These are phyloP conservation scores for Parnassius mnemosyne DNA, from an alignment of 2,888 invertebrate genomes.

Conservation along the genomic window DNA sequence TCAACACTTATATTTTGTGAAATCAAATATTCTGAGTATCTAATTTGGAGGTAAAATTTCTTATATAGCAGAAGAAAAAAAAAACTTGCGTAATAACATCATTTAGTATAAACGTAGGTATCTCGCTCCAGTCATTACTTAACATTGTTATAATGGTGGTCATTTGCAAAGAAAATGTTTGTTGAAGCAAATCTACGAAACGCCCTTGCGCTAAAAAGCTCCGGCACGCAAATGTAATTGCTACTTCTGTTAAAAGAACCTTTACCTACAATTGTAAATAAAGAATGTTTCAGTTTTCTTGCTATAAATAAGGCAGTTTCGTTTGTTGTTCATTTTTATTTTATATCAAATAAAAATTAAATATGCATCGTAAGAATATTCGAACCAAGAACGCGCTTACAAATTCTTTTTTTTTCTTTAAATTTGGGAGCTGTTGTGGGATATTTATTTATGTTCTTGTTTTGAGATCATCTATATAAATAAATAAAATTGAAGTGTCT, in stretches of 20 bases:
- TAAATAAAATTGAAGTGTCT: no score
- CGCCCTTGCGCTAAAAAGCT: constrained; percentile 1
- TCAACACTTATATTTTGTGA: no score
- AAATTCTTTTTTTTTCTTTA: no score
- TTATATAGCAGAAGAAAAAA: no score
- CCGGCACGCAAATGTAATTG: neutral
- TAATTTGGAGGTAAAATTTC: no score
- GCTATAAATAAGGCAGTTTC: neutral
- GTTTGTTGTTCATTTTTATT: neutral
- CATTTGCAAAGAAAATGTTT: constrained; percentile 22
- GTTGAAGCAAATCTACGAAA: constrained; percentile 16
- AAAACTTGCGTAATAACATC: neutral
- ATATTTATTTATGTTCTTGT: no score
- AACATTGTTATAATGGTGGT: constrained; percentile 22
- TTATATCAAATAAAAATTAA: neutral
- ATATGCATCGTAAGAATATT: neutral
- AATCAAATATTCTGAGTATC: no score
- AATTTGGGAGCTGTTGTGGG: no score
- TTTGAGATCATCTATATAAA: no score
- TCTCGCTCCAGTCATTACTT: constrained; percentile 17
- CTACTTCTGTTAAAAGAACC: neutral
- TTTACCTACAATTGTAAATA: neutral
- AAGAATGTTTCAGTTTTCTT: no score
- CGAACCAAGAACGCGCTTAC: no score
- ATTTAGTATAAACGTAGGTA: constrained; percentile 6